phyloP scores from a whole-genome alignment of 2,113 vertebrate species.

The Myodes glareolus region DNA sequence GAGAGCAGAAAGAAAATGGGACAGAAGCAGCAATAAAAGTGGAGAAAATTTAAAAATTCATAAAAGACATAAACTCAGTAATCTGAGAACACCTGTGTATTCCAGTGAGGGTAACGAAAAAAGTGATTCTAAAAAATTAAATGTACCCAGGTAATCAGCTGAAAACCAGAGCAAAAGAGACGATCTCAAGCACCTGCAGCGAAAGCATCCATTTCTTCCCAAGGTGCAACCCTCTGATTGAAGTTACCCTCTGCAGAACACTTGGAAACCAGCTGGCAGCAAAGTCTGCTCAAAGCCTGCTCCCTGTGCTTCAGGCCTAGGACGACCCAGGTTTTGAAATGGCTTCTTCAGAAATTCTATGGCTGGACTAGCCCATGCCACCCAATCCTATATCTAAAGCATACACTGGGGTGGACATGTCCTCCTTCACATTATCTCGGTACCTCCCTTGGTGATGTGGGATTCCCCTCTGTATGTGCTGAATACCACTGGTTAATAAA shows the following conservation, averaged over 20 bases:
- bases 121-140: not conserved
- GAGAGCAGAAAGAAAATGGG: not conserved
- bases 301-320: not conserved
- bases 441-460: too few relatives aligned
- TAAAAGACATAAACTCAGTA: slow-evolving; percentile 37
- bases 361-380: rapidly evolving
- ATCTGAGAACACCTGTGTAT: not conserved
- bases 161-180: slow-evolving; percentile 35
- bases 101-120: slow-evolving; percentile 36
- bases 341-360: not conserved
- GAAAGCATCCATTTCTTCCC: not conserved
- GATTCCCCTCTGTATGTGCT: too few relatives aligned
- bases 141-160: slow-evolving; percentile 31
- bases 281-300: not conserved
- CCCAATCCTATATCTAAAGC: not conserved
- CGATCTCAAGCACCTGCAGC: not conserved
- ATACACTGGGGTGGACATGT: not conserved
- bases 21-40: not conserved
- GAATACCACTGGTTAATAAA: too few relatives aligned
- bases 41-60: not conserved
- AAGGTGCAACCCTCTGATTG: not conserved
- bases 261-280: not conserved
- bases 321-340: not conserved
- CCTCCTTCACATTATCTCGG: not conserved
- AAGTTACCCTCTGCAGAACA: not conserved